Conservation (phyloP, 2,888 invertebrate species). For the Orthosia cruda region DNA sequence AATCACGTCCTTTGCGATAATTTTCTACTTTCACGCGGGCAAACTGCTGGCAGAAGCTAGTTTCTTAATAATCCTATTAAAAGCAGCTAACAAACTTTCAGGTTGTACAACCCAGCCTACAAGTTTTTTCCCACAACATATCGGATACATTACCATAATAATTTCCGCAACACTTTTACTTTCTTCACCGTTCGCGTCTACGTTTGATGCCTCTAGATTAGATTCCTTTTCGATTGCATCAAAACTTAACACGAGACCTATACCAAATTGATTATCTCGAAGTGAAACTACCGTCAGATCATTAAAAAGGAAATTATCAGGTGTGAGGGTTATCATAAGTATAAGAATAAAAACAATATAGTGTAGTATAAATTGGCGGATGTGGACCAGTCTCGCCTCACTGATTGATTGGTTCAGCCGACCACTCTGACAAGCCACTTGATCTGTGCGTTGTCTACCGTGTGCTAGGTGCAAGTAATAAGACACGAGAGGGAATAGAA, state of each 20-base stretch:
- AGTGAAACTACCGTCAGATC: slow-evolving; percentile 60
- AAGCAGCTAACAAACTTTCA: slow-evolving; percentile 4
- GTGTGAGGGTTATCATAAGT: slow-evolving; percentile 46
- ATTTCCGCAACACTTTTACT: slow-evolving; percentile 64
- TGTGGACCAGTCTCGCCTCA: slow-evolving; percentile 67
- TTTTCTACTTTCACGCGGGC: too few species aligned
- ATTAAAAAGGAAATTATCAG: slow-evolving; percentile 55
- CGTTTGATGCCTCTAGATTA: slow-evolving; percentile 36
- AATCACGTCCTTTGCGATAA: too few species aligned
- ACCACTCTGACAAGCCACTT: slow-evolving; percentile 56
- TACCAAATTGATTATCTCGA: slow-evolving; percentile 47
- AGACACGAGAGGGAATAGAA: slow-evolving; percentile 13
- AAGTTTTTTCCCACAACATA: slow-evolving; percentile 49
- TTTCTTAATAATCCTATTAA: slow-evolving; percentile 6
- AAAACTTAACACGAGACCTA: slow-evolving; percentile 47
- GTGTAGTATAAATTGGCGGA: slow-evolving; percentile 71
- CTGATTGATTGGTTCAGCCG: slow-evolving; percentile 73
- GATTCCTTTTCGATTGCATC: slow-evolving; percentile 57
- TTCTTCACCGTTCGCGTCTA: slow-evolving; percentile 52
- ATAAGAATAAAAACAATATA: slow-evolving; percentile 49
- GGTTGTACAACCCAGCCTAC: slow-evolving; percentile 18
- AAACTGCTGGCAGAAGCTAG: too few species aligned
- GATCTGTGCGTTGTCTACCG: slow-evolving; percentile 58
- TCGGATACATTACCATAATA: slow-evolving; percentile 56
- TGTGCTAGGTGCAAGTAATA: slow-evolving; percentile 31